Evolutionary conservation across 2,113 vertebrate species (phyloP).

Genomic region (Varanus salvator): DNA sequence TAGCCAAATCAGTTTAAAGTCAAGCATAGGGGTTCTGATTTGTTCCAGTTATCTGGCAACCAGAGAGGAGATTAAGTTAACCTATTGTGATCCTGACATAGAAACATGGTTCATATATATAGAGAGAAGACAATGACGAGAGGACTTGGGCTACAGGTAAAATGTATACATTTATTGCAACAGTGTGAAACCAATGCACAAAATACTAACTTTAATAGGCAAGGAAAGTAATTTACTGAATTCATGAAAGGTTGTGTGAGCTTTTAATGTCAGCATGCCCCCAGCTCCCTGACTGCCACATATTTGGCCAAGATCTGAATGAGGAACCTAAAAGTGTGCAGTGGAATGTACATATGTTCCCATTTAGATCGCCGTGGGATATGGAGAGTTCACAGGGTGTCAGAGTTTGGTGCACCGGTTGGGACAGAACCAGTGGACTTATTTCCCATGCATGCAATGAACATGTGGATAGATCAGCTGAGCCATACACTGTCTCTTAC

Average conservation of each 20-base stretch:
- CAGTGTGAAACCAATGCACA: not conserved
- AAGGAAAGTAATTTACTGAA: not conserved
- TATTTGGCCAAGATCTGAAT: not conserved
- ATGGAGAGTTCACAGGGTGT: not conserved
- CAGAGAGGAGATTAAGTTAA: not conserved
- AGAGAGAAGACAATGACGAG: not conserved
- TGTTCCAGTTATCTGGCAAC: not conserved
- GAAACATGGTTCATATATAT: not conserved
- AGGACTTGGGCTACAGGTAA: not conserved
- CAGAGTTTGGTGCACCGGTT: not conserved
- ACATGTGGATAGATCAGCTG: not conserved
- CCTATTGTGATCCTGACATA: not conserved
- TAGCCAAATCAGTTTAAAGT: not conserved
- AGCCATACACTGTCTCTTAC: not conserved
- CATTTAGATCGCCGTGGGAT: not conserved
- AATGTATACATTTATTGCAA: not conserved
- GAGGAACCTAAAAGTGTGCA: not conserved
- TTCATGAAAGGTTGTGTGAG: too few species aligned
- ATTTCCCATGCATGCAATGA: not conserved
- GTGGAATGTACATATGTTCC: not conserved
- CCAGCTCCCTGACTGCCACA: not conserved
- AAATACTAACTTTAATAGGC: not conserved
- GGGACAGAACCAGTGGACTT: not conserved
- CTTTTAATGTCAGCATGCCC: not conserved
- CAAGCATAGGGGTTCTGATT: not conserved